Evolutionary conservation across 2,888 invertebrate genomes (phyloP), one percentile per base, ranked within the genome.

Genomic region (Ditula angustiorana): DNA sequence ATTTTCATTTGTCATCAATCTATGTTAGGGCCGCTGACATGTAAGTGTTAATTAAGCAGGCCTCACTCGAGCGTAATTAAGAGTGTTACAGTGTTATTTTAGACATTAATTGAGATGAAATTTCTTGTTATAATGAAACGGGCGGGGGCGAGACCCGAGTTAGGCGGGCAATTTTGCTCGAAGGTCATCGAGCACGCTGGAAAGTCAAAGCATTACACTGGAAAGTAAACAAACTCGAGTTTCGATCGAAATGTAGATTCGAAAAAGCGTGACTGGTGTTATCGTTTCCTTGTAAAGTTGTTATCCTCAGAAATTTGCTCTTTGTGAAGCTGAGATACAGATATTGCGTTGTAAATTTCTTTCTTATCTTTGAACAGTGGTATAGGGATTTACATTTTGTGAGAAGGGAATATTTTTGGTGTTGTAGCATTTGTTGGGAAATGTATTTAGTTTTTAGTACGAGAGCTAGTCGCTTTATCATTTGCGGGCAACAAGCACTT

Each of bases 1-100:
- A 92, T 90, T 90, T 88, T 90, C 89, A 87, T 88, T 88, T 92
- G 92, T 92, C 92, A 92, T 92, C 92, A 92, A 92, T 92, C 92
- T 92, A 90, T 88, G 92, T 92, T 91, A 91, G 86, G 82, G 80
- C 78, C 80, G 82, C 87, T 90, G 92, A 92, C 92, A 91, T 90
- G 92, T 88, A 92, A 92, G 92, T 92, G 91, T 91, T 92, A 92
- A 92, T 92, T 92, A 92, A 91, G 90, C 89, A 90, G 86, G 83
- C 90, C 91, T 86, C 89, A 90, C 91, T 90, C 90, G 85, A 86
- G 86, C 87, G 88, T 91, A 91, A 92, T 92, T 92, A 92, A 91
- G 92, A 92, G 90, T 92, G 86, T 92, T 88, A 90, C 89, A 87
- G 78, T 92, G 91, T 92, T 90, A 91, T 92, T 92, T 90, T 87